Evolutionary conservation across 2,113 vertebrate species (phyloP), one percentile per base, ranked within the genome.

Genomic region (Triplophysa rosa): DNA sequence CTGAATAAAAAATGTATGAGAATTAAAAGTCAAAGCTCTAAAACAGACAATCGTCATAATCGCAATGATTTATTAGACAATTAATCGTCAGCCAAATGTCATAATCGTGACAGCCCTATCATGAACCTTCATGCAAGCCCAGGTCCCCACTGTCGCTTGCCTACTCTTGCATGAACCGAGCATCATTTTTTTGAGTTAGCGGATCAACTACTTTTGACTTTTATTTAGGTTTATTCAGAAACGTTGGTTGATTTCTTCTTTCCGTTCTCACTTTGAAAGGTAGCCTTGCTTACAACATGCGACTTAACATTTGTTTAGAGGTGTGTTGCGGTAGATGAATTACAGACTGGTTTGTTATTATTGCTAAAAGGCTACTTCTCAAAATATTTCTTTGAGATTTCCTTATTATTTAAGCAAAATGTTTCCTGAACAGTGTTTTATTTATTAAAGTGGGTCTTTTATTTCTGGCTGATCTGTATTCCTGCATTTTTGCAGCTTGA

Each of bases 351-450:
- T 24, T 56, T 23, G 1, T 26, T 79, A 10, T 21, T 33, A 6
- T 23, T 63, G 4, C 61, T 63, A 10, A 40, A 79, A 82, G 77
- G 83, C 83, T 82, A 56, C 77, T 56, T 82, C 26, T 84, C 83
- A 84, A 79, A 82, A 76, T 26, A 33, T 72, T 33, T 29, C 14
- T 56, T 71, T 6, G 33, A 7, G 6, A 37, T 37, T 37, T 37
- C 33, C 33, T 37, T 37, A n/a, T 45, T 33, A 17, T 59, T 64
- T 72, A 61, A 17, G 21, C 29, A 19, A 73, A 80, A 23, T 40
- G 8, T 26, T 21, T 23, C 19, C 24, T 69, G 19, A 58, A 58
- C 65, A 63, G 33, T 67, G 23, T 19, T 65, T 54, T 33, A n/a
- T 26, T 26, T 64, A 62, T 29, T 76, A 29, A 40, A 49, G 61